Evolutionary conservation across 1,140 invertebrate genomes (phyloP), one percentile per base, ranked within the genome.

Genomic region (Diachasmimorpha longicaudata): DNA sequence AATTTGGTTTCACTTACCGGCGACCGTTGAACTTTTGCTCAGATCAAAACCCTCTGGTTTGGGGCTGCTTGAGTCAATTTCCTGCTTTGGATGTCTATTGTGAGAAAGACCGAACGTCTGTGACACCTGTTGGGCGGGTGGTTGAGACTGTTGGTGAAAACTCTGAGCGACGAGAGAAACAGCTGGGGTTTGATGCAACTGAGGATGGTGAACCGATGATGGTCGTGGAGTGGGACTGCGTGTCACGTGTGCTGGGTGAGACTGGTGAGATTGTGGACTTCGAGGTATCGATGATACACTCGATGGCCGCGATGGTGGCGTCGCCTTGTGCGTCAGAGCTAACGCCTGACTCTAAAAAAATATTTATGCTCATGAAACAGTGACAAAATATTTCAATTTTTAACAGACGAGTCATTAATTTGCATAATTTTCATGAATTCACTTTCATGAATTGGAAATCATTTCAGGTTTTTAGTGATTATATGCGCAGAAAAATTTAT

Each of bases 31-130:
- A 25, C 89, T 88, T 82, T 92, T 92, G 81, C 90, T 91, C 71
- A 92, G 88, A 85, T 92, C 91, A 80, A 91, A 92, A 58, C 90
- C 91, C 84, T 92, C 91, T 81, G 92, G 91, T 83, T 92, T 92
- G 2, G 91, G 91, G 44, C 91, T 76, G 11, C 16, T 92, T 13
- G 89, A 84, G 71, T 87, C 87, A 25, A 86, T 78, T 82, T 89
- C 87, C 79, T 87, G 87, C 77, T 88, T 88, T 11, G 86, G 79
- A 71, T 88, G 86, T 72, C 88, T 79, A 85, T 90, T 81, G 86
- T 91, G 79, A 37, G 70, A 69, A 16, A 67, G 23, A 88, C 89
- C 6, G 88, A 88, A 77, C 86, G 87, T 85, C 48, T 89, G 86
- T 48, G 88, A 77, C 72, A 84, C 87, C 76, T 85, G 86, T 46